Evolutionary conservation across 2,888 invertebrate species (phyloP), one percentile per base, ranked within the genome.

Genomic region (Hipparchia semele): DNA sequence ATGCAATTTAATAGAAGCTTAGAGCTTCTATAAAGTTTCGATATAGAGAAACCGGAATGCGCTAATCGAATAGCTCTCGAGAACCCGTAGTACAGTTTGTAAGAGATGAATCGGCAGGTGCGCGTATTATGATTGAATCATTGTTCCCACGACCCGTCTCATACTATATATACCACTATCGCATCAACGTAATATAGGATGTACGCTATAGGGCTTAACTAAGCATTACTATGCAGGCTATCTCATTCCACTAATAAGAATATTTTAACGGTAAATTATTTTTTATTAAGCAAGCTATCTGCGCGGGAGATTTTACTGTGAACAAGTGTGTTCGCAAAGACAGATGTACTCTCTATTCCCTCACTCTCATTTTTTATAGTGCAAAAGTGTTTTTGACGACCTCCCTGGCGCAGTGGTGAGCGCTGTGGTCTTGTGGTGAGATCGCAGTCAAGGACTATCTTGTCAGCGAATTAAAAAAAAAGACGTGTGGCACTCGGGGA

Each of bases 141-240:
- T 92, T 92, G 92, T 92, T 92, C 92, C 90, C 92, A 92, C 92
- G 91, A 86, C 85, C 84, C 84, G 72, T 74, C 75, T 68, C 62
- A 23, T 58, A n/a, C n/a, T n/a, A n/a, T n/a, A n/a, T n/a, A n/a
- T n/a, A 23, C 58, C 58, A 58, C 58, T 6, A 7, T 13, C 58
- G 8, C 23, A 58, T 58, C 10, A 5, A 53, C 56, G 8, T 61
- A 5, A n/a, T 61, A 46, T 61, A 46, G n/a, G 46, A 61, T 61
- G 9, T 65, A 46, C 7, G 7, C 58, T 56, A 46, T 67, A 4
- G 10, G 9, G 60, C 39, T n/a, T 6, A 6, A 13, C 13, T 56
- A n/a, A 56, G n/a, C n/a, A 56, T 56, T 13, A 59, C 23, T 59
- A 59, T 59, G 33, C 59, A 59, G 59, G 8, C 59, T 59, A 7